Conservation (phyloP, 37 sponge, comb jelly and placozoan genomes). For the Crambe crambe region DNA sequence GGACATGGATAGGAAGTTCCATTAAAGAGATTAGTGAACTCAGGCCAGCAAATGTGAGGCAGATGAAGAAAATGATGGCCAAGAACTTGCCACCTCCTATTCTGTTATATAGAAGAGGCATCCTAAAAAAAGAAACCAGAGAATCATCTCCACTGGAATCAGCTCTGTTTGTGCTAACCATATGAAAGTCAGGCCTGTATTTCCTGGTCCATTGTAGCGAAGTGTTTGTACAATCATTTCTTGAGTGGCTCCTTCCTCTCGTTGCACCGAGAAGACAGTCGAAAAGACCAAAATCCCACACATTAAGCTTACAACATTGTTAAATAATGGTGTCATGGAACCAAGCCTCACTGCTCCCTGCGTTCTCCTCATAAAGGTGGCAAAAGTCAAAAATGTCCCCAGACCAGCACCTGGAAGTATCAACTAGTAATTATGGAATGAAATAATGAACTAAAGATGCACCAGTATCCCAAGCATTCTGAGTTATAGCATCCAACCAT, state of each 20-base stretch:
- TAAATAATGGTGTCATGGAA: constrained; percentile 61
- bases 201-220: constrained; percentile 69
- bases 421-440: not conserved
- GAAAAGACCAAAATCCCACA: constrained; percentile 80
- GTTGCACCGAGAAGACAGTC: constrained; percentile 67
- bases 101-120: constrained; percentile 72
- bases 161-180: constrained; percentile 57
- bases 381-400: constrained; percentile 76
- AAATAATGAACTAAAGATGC: not conserved
- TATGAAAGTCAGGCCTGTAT: constrained; percentile 90
- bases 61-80: constrained; percentile 76
- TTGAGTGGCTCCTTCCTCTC: constrained; percentile 1
- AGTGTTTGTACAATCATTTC: constrained; percentile 45
- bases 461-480: constrained; percentile 95
- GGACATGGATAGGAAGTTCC: constrained; percentile 61
- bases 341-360: constrained; percentile 83
- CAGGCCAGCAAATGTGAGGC: constrained; percentile 77
- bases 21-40: constrained; percentile 80
- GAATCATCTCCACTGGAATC: not conserved
- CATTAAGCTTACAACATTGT: constrained; percentile 80
- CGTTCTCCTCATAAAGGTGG: constrained; percentile 75
- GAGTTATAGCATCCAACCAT: constrained; percentile 87
- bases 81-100: constrained; percentile 68
- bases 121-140: constrained; percentile 36
- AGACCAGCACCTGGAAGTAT: constrained; percentile 63